Base-by-base conservation (phyloP, 1,140 invertebrate species). In the Samia ricini region DNA sequence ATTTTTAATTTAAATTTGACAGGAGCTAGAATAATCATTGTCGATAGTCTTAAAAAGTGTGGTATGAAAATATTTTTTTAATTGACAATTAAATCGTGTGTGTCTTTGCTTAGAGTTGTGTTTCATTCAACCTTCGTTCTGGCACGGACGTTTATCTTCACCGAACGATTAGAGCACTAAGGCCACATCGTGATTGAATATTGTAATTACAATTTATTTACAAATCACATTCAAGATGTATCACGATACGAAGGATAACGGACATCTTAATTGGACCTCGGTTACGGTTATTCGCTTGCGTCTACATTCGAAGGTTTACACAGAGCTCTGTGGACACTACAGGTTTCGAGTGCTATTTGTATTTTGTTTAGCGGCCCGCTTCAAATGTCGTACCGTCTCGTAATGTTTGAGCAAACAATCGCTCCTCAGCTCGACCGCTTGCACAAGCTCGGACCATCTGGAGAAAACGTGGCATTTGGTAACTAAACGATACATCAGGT, bases 371-470 rank as follows among this genome's bases (percentile, higher is more conserved):
- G 85, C 88, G 85, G 83, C 72, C 76, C 70, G 76, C 82, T 85
- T 88, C 83, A 88, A 90, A 88, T 90, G 82, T 85, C 83, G 79
- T 82, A 82, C 87, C 83, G 75, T 82, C 83, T 84, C 81, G 86
- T 89, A 85, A 90, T 87, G 81, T 88, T 89, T 85, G 71, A 83
- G 72, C 77, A 84, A 86, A 89, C 80, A 87, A 71, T 71, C 70
- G 74, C 63, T 72, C 72, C 77, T 71, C 77, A 74, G 72, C 77
- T 57, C 60, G 59, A 60, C 66, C 68, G 81, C 86, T 89, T 89
- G 84, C 84, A 85, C 80, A 84, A 88, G 81, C 77, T 72, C 72
- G 29, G 76, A 82, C 84, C 87, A 90, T 90, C 87, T 89, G 87
- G 81, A 78, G 81, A 81, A 74, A 80, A 82, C 82, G 80, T 85